Evolutionary conservation across 2,888 invertebrate genomes (phyloP).

Genomic region (Microctonus brassicae): DNA sequence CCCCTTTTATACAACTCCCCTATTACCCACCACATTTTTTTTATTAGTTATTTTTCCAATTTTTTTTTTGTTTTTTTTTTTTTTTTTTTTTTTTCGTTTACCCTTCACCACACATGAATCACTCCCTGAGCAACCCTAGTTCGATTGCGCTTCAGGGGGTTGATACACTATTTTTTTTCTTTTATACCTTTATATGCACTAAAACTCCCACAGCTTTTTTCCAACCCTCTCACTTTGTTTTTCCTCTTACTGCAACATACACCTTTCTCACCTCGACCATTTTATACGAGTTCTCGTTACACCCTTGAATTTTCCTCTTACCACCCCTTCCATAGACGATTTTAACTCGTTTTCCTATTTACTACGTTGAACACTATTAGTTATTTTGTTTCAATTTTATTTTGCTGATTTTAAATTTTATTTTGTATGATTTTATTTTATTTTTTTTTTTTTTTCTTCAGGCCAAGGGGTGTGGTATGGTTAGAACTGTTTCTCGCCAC

Average conservation of each 20-base stretch:
- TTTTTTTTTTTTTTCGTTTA: not conserved
- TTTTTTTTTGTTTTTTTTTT: not conserved
- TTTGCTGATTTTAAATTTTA: not conserved
- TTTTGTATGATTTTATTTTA: not conserved
- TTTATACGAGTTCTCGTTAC: not conserved
- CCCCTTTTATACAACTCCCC: too few relatives aligned
- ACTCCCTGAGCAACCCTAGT: not conserved
- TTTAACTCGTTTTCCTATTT: not conserved
- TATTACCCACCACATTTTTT: too few relatives aligned
- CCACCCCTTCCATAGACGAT: not conserved
- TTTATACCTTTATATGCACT: not conserved
- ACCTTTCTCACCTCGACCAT: not conserved
- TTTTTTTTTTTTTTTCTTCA: not conserved
- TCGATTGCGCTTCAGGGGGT: conserved; percentile 1
- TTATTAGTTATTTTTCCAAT: not conserved
- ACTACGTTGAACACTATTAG: not conserved
- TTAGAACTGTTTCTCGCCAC: not conserved
- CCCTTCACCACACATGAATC: not conserved
- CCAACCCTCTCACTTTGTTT: not conserved
- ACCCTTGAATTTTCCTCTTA: not conserved
- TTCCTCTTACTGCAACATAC: too few relatives aligned
- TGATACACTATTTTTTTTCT: conserved; percentile 12
- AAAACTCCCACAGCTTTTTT: not conserved
- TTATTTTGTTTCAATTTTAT: not conserved
- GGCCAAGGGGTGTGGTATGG: not conserved